These are phyloP conservation scores for Caloenas nicobarica DNA, from an alignment of 2,113 vertebrate species.

Conservation along the genomic window DNA sequence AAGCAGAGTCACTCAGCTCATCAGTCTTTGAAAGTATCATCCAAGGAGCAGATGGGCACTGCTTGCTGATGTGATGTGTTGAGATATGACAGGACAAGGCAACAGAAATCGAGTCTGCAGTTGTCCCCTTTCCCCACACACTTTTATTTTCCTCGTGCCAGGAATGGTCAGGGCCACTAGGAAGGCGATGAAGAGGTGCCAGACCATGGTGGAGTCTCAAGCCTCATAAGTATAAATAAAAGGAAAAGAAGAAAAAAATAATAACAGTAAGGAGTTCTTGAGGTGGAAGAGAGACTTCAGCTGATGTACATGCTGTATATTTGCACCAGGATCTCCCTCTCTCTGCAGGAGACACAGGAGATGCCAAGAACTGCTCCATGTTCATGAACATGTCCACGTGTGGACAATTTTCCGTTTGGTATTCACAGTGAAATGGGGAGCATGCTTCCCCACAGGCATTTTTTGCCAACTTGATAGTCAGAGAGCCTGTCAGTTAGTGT, in stretches of 20 bases:
- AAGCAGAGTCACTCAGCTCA: background rate
- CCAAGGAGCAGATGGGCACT: background rate
- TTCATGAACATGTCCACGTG: background rate
- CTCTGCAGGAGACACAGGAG: background rate
- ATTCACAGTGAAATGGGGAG: background rate
- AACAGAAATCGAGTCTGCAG: background rate
- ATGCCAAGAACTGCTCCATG: background rate
- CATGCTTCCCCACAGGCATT: background rate
- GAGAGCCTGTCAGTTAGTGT: background rate
- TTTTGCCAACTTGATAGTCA: background rate
- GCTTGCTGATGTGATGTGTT: background rate
- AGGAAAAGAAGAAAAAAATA: background rate
- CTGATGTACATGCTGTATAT: background rate
- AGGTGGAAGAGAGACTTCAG: background rate
- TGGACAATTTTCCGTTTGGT: background rate
- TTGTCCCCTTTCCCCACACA: no score
- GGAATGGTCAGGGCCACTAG: background rate
- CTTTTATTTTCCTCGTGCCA: background rate
- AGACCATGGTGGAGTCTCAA: rapidly evolving
- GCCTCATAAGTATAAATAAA: background rate
- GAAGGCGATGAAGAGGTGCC: background rate
- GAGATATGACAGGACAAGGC: background rate
- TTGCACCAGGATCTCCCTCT: background rate
- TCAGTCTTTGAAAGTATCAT: background rate
- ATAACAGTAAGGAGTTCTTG: background rate